Base-by-base conservation (phyloP, 2,797 vertebrate genomes). In the Chelon labrosus region DNA sequence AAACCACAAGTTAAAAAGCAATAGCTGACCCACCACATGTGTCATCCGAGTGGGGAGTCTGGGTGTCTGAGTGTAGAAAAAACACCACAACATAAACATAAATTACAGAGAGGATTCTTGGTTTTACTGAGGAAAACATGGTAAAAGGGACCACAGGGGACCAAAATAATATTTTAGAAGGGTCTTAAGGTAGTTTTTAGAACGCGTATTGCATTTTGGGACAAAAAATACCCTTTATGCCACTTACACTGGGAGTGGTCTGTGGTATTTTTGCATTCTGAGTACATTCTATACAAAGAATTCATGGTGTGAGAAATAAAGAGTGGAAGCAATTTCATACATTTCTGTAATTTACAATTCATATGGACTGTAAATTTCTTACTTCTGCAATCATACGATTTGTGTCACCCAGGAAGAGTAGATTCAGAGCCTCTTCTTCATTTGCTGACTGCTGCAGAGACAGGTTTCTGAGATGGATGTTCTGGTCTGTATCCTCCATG, bases 341-440 rank as follows among this genome's bases (percentile, higher is more conserved):
- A 65, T 20, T 65, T 46, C 16, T 46, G 44, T 46, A 10, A n/a
- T 4, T 8, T 12, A 12, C 17, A 58, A 46, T 51, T 39, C 13
- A 22, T 13, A 4, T 35, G 10, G 14, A 49, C 19, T 41, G 6
- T 35, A 35, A 35, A 35, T 60, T 64, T 75, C 90, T 95, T 81
- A 99, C 98, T 93, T 99, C 98, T 66, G 97, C 97, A 76, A 99
- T 98, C 96, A 99, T 98, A 47, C 98, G 96, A 88, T 99, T 99
- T 70, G 98, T 99, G 84, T 99, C 98, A 20, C 98, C 98, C 42
- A 99, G 86, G 85, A 99, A 99, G 11, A 99, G 96, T 10, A 99
- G 89, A 79, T 99, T 98, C 65, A 99, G 93, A 62, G 97, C 97
- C 85, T 98, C 97, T 80, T 99, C 97, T 87, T 99, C 97, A 19